Conservation (phyloP, 2,797 vertebrate genomes). For the Falco peregrinus region DNA sequence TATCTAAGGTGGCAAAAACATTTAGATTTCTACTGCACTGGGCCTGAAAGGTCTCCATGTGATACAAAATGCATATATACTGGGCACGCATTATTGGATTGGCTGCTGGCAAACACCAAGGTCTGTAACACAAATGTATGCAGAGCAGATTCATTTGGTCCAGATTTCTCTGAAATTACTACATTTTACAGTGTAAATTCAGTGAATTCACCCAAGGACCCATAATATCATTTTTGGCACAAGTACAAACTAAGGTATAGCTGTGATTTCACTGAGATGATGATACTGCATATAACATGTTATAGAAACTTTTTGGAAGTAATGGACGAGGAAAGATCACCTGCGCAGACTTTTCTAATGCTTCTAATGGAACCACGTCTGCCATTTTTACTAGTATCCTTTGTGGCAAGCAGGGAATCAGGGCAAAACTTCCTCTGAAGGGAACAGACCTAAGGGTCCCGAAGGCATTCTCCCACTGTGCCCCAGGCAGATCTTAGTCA, state of each 20-base stretch:
- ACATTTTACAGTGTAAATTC: not conserved
- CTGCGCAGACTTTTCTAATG: not conserved
- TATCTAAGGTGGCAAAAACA: not conserved
- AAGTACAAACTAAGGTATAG: not conserved
- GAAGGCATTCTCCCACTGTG: not conserved
- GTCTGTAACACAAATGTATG: not conserved
- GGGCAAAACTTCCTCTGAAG: not conserved
- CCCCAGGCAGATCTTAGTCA: not conserved
- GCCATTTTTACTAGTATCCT: not conserved
- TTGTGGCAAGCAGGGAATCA: not conserved
- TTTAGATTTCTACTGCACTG: not conserved
- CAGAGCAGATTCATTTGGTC: not conserved
- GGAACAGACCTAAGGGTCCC: not conserved
- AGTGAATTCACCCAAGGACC: not conserved
- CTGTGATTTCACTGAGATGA: not conserved
- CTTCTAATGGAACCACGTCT: not conserved
- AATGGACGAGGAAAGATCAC: not conserved
- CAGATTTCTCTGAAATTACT: not conserved
- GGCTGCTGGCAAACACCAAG: not conserved
- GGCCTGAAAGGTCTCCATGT: not conserved
- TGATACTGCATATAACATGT: not conserved
- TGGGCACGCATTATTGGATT: not conserved
- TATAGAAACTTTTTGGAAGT: not conserved
- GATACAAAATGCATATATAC: not conserved
- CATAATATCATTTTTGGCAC: not conserved